Conservation (phyloP, 2,888 invertebrate genomes). For the Aspidapion aeneum region DNA sequence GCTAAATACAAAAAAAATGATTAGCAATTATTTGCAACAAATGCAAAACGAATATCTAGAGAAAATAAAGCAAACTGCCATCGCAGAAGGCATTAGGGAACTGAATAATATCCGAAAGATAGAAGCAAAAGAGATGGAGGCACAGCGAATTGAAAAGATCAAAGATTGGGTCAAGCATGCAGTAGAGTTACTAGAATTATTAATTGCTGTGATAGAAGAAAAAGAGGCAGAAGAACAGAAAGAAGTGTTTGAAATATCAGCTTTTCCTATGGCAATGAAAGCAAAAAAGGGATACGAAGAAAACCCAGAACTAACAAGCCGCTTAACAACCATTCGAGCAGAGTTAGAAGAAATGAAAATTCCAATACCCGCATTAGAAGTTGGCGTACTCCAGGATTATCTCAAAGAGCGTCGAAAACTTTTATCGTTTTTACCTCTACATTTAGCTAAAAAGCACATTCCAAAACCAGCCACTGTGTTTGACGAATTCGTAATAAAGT, state of each 20-base stretch:
- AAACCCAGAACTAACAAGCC: constrained; percentile 27
- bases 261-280: constrained; percentile 36
- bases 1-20: constrained; percentile 44
- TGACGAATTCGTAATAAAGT: constrained; percentile 51
- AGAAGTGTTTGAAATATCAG: constrained; percentile 32
- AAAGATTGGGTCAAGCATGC: constrained; percentile 45
- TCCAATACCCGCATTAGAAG: constrained; percentile 18
- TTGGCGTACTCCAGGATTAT: constrained; percentile 14
- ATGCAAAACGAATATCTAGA: constrained; percentile 41
- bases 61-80: constrained; percentile 41
- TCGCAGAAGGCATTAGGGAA: constrained; percentile 32
- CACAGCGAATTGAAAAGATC: constrained; percentile 35
- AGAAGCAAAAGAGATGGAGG: constrained; percentile 27
- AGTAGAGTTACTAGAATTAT: constrained; percentile 19
- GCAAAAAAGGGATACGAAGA: constrained; percentile 19
- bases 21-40: constrained; percentile 29
- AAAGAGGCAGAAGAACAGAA: constrained; percentile 22
- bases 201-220: constrained; percentile 22
- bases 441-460: constrained; percentile 29
- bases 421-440: constrained; percentile 28
- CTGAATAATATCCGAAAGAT: constrained; percentile 34
- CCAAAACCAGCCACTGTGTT: constrained; percentile 38
- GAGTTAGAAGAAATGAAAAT: constrained; percentile 23
- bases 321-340: constrained; percentile 22
- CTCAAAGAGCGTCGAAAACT: constrained; percentile 28